Conservation (phyloP, 1,140 invertebrate genomes). For the Lordiphosa clarofinis region DNA sequence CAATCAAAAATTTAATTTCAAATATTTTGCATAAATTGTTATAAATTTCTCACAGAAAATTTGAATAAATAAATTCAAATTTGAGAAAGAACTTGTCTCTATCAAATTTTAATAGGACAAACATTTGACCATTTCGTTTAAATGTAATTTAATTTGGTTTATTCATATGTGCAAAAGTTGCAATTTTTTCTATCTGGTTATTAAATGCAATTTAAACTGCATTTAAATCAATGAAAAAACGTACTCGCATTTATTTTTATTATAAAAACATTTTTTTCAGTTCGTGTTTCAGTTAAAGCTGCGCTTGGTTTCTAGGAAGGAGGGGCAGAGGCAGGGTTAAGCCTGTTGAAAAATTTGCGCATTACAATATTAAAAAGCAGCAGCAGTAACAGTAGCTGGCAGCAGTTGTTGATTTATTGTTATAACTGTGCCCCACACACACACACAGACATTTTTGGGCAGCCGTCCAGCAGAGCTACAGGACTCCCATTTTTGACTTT, state of each 20-base stretch:
- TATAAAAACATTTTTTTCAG: conserved; percentile 32
- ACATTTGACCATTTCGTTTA: conserved; percentile 3
- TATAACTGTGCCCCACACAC: conserved; percentile 59
- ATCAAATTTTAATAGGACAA: conserved; percentile 7
- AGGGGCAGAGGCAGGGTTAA: conserved; percentile 4
- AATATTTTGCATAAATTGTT: not conserved
- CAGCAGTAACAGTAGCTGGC: conserved; percentile 50
- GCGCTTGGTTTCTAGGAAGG: conserved; percentile 10
- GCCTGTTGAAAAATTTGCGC: conserved; percentile 59
- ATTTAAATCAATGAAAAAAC: conserved; percentile 58
- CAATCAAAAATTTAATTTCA: conserved; percentile 27
- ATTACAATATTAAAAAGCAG: conserved; percentile 75
- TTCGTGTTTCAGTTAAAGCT: not conserved
- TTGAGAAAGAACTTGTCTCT: not conserved
- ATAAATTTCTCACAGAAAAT: no score
- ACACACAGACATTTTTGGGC: conserved; percentile 32
- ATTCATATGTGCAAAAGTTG: conserved; percentile 16
- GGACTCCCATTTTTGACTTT: conserved; percentile 56
- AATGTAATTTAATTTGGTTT: conserved; percentile 11
- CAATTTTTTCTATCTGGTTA: conserved; percentile 31
- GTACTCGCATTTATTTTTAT: conserved; percentile 24
- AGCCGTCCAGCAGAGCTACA: conserved; percentile 16
- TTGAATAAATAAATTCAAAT: no score
- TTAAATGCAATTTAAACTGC: conserved; percentile 71
- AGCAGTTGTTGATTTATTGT: conserved; percentile 75